Evolutionary conservation across 2,888 invertebrate species (phyloP), one percentile per base, ranked within the genome.

Genomic region (Tridacna crocea): DNA sequence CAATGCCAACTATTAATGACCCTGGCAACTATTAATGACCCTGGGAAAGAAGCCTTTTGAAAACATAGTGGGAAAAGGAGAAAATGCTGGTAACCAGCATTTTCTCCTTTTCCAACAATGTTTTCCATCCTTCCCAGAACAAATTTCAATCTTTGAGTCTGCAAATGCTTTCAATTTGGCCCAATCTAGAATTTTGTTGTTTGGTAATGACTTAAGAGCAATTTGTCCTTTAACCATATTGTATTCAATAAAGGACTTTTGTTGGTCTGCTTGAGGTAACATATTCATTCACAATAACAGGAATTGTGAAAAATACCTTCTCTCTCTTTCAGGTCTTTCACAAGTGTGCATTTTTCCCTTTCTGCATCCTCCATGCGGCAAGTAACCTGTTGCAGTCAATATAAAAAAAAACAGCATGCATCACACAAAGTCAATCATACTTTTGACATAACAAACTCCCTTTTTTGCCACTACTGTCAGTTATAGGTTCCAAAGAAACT

Each of bases 291-390:
- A 36, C 3, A 36, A 36, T 36, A 2, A 8, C 2, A 36, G 36
- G 36, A 36, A 36, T 8, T 8, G 8, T 36, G 36, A 12, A 51
- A 70, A 48, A n/a, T 70, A 70, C 70, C 22, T 70, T 91, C 90
- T 61, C 88, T 27, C 36, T 79, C 74, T n/a, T 90, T 89, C 66
- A 87, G 63, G 24, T 87, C 81, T 75, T 81, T 77, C 80, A 88
- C 85, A 68, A 90, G 83, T 73, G 80, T 78, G 60, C 36, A 75
- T 51, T 87, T 87, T 75, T 88, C 87, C 72, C 90, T 80, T 72
- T 92, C 92, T 24, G 87, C 85, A 13, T 81, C 75, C 65, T 92
- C 92, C 76, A 88, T 82, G 47, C 91, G 87, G 51, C 79, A 61
- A 82, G 90, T 90, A 82, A 85, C 87, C 92, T 92, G 63, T 15